These are phyloP conservation scores for Caracal caracal DNA, from an alignment of 2,113 vertebrate genomes.

Conservation along the genomic window DNA sequence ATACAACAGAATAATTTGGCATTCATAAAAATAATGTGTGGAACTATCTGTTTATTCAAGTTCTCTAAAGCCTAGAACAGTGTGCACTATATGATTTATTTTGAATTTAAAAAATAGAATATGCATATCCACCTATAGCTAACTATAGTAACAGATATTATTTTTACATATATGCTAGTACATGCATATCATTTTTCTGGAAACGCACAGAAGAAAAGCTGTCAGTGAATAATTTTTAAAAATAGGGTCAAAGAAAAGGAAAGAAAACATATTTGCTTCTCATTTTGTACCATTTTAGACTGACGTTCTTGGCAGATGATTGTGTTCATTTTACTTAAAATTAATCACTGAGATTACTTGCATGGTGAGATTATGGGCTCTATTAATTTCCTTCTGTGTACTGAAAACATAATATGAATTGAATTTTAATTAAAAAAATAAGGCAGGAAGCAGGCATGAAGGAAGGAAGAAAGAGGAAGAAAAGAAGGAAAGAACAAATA, in stretches of 20 bases:
- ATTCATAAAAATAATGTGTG: neutral
- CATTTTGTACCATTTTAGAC: neutral
- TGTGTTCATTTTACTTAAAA: slow-evolving; percentile 36
- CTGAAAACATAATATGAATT: neutral
- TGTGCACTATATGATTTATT: neutral
- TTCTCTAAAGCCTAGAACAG: neutral
- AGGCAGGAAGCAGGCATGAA: neutral
- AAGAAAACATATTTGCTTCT: neutral
- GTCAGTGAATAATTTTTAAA: neutral
- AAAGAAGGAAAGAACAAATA: neutral
- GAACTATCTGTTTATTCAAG: neutral
- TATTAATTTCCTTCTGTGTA: neutral
- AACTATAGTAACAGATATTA: neutral
- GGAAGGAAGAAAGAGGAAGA: neutral
- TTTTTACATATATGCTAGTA: neutral
- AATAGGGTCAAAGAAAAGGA: neutral
- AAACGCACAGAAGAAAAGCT: neutral
- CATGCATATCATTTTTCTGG: neutral
- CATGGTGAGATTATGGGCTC: neutral
- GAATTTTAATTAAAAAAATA: neutral
- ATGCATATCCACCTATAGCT: neutral
- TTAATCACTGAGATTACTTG: neutral
- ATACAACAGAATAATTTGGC: neutral
- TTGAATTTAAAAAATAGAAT: neutral
- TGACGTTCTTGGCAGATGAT: neutral